phyloP scores from a whole-genome alignment of 2,113 vertebrate species.

The Mus musculus region DNA sequence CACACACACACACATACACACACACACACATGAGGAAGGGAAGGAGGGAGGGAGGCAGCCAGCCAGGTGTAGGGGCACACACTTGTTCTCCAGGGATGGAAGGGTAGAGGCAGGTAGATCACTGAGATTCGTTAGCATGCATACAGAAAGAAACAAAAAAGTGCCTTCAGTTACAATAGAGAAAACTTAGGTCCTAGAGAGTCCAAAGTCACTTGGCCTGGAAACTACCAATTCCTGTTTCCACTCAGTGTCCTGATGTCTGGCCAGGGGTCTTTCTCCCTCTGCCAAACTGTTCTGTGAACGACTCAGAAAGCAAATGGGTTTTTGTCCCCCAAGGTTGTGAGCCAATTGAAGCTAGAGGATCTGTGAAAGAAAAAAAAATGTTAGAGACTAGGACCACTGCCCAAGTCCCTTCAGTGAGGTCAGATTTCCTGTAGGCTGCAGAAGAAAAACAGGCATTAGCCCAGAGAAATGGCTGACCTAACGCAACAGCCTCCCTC shows the following conservation, averaged over 20 bases:
- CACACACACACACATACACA: background rate
- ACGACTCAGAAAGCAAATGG: background rate
- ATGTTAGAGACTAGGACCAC: background rate
- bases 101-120: background rate
- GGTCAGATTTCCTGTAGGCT: background rate
- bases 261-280: background rate
- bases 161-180: background rate
- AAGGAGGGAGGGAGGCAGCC: background rate
- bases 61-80: background rate
- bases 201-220: background rate
- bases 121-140: no score
- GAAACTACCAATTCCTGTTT: background rate
- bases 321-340: background rate
- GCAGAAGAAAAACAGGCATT: background rate
- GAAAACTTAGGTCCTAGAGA: background rate
- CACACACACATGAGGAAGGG: background rate
- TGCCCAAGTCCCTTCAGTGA: background rate
- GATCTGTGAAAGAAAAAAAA: background rate
- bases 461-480: background rate
- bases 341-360: background rate
- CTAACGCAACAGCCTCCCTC: background rate
- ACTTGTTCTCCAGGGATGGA: background rate
- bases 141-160: background rate
- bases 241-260: background rate
- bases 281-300: background rate